phyloP scores from a whole-genome alignment of 2,888 invertebrate species.

The Teinopalpus imperialis region DNA sequence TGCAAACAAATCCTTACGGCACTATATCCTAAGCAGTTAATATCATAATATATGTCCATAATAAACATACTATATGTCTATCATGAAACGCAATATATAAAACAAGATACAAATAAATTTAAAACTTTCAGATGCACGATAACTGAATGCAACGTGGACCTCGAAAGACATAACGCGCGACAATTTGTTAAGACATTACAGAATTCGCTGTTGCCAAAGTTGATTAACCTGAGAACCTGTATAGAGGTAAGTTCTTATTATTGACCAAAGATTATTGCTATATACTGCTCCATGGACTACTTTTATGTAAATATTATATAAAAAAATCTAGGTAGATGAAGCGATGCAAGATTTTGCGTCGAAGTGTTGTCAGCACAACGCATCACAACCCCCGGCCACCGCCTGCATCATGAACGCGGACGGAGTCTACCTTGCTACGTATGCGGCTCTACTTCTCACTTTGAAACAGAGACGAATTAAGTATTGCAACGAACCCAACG shows the following conservation, averaged over 20 bases:
- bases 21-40: no score
- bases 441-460: slow-evolving; percentile 91
- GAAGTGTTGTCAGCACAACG: slow-evolving; percentile 91
- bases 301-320: no score
- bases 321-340: slow-evolving; percentile 89
- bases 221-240: slow-evolving; percentile 88
- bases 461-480: slow-evolving; percentile 89
- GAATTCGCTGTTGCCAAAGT: slow-evolving; percentile 87
- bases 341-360: slow-evolving; percentile 96
- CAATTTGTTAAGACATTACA: slow-evolving; percentile 91
- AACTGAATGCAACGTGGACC: slow-evolving; percentile 88
- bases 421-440: slow-evolving; percentile 95
- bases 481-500: slow-evolving; percentile 85
- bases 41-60: no score
- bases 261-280: no score
- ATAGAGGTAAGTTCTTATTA: slow-evolving; percentile 87
- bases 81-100: no score
- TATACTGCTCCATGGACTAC: no score
- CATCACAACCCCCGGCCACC: slow-evolving; percentile 83
- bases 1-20: no score
- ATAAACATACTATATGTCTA: no score
- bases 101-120: no score
- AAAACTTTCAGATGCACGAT: slow-evolving; percentile 70
- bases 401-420: slow-evolving; percentile 95
- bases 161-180: slow-evolving; percentile 92